These are phyloP conservation scores for Acleris cristana DNA, from an alignment of 2,888 invertebrate species.

Conservation along the genomic window DNA sequence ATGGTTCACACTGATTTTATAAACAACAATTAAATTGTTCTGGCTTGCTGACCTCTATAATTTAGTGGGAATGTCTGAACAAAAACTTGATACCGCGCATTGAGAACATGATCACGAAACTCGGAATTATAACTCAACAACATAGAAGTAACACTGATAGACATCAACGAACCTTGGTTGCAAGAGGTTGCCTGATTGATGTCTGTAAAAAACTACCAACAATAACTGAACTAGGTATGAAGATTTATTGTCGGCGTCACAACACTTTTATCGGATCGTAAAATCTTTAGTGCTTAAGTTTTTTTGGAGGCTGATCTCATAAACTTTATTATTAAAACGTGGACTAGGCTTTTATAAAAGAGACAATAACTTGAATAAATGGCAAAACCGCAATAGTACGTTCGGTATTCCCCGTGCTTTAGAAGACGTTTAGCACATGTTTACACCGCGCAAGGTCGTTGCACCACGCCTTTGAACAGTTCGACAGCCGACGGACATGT, in stretches of 20 bases:
- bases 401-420: slow-evolving; percentile 5
- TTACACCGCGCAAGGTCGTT: slow-evolving; percentile 39
- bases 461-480: slow-evolving; percentile 36
- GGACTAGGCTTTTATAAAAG: slow-evolving; percentile 14
- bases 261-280: slow-evolving; percentile 8
- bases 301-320: slow-evolving; percentile 24
- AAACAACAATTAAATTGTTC: slow-evolving; percentile 27
- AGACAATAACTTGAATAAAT: slow-evolving; percentile 5
- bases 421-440: slow-evolving; percentile 8
- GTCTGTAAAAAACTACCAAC: slow-evolving; percentile 24
- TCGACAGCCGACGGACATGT: slow-evolving; percentile 41
- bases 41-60: slow-evolving; percentile 10
- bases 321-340: slow-evolving; percentile 5
- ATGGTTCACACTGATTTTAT: slow-evolving; percentile 10
- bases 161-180: slow-evolving; percentile 16
- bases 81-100: slow-evolving; percentile 31
- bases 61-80: slow-evolving; percentile 27
- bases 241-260: slow-evolving; percentile 16
- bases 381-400: neutral
- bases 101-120: slow-evolving; percentile 26
- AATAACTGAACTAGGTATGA: slow-evolving; percentile 18
- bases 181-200: slow-evolving; percentile 22
- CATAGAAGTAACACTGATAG: slow-evolving; percentile 20
- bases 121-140: slow-evolving; percentile 13
- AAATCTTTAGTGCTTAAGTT: slow-evolving; percentile 28